These are phyloP conservation scores for Chrysemys picta DNA, from an alignment of 2,113 vertebrate genomes.

Conservation along the genomic window DNA sequence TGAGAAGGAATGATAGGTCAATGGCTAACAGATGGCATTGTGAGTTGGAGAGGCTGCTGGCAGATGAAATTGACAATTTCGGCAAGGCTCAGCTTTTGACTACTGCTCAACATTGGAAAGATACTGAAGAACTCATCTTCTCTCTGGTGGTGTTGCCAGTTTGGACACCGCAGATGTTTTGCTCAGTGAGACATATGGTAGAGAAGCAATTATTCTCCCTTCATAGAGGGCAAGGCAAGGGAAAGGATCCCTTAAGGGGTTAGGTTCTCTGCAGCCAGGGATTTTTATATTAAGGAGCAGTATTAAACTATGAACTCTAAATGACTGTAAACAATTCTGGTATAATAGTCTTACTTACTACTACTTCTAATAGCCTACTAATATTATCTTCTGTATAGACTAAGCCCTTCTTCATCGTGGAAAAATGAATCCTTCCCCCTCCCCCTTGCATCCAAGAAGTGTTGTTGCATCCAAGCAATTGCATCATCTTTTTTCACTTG, in stretches of 20 bases:
- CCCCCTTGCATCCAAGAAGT: neutral
- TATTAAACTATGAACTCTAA: constrained; percentile 36
- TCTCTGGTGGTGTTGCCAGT: constrained; percentile 55
- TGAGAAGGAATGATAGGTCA: constrained; percentile 50
- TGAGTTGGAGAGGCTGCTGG: constrained; percentile 33
- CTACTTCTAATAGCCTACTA: neutral
- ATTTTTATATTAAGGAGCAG: constrained; percentile 42
- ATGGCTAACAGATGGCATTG: constrained; percentile 38
- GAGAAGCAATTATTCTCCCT: constrained; percentile 13
- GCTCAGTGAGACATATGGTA: constrained; percentile 43
- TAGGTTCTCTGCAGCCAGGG: constrained; percentile 11
- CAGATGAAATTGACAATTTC: constrained; percentile 65
- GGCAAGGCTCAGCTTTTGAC: constrained; percentile 50
- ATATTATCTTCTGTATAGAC: neutral
- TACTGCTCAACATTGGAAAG: constrained; percentile 16
- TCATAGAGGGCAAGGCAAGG: constrained; percentile 20
- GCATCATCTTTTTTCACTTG: neutral
- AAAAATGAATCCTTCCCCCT: neutral
- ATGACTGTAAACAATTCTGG: neutral
- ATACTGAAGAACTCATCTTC: constrained; percentile 35
- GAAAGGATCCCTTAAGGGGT: constrained; percentile 19
- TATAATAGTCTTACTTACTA: neutral
- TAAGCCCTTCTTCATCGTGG: neutral
- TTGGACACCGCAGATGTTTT: constrained; percentile 35
- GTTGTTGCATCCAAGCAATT: neutral